Conservation (phyloP, 2,797 vertebrate species). For the Gallinago nigripennis region DNA sequence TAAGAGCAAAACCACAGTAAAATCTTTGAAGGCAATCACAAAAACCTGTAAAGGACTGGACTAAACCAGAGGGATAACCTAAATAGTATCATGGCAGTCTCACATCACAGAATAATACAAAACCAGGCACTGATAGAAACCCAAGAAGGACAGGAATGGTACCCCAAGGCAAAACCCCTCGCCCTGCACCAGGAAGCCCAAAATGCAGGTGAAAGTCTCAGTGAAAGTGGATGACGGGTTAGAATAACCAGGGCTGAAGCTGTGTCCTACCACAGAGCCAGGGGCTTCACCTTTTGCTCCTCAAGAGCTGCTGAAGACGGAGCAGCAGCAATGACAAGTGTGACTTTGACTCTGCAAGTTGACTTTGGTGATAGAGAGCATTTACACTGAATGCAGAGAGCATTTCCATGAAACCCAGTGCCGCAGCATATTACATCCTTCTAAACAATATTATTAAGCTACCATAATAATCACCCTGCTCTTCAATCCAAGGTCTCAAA, state of each 20-base stretch:
- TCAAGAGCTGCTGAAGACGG: not conserved
- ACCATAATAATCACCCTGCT: conserved; percentile 53
- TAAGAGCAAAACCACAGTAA: not conserved
- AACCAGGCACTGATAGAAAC: not conserved
- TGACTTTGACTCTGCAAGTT: conserved; percentile 33
- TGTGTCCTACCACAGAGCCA: not conserved
- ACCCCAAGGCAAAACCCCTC: not conserved
- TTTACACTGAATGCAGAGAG: conserved; percentile 4
- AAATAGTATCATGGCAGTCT: fast-evolving
- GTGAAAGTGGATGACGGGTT: not conserved
- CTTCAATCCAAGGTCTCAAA: conserved; percentile 63
- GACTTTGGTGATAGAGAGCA: conserved; percentile 41
- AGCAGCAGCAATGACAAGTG: not conserved
- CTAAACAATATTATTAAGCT: conserved; percentile 61
- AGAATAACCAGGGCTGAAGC: not conserved
- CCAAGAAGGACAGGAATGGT: not conserved
- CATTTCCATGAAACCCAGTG: not conserved
- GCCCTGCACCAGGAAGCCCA: not conserved
- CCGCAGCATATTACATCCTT: not conserved
- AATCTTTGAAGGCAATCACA: not conserved
- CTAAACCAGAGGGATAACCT: not conserved
- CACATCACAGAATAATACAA: fast-evolving
- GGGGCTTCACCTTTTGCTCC: not conserved
- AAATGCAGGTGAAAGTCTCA: not conserved
- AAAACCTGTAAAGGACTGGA: not conserved